These are phyloP conservation scores for Suillia variegata DNA, from an alignment of 2,888 invertebrate species.

Conservation along the genomic window DNA sequence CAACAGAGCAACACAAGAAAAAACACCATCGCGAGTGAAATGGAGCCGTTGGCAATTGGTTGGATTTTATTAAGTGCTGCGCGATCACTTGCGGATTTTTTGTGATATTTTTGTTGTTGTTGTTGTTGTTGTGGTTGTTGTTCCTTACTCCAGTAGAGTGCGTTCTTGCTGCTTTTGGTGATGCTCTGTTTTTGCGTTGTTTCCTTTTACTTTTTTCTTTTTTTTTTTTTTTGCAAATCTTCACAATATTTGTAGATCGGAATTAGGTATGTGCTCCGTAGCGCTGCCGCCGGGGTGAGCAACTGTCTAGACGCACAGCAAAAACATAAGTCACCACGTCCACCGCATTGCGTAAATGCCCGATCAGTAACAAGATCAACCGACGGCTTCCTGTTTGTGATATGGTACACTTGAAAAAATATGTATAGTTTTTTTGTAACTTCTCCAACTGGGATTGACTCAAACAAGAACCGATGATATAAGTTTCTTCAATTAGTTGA, in stretches of 20 bases:
- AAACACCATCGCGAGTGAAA: conserved; percentile 5
- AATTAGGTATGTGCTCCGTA: not conserved
- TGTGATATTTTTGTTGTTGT: no score
- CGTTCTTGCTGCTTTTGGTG: not conserved
- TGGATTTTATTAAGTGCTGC: conserved; percentile 6
- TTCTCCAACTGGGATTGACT: no score
- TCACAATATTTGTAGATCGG: not conserved
- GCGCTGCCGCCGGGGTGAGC: not conserved
- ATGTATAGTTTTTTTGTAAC: no score
- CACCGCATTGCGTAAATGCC: not conserved
- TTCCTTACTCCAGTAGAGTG: not conserved
- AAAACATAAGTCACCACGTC: conserved; percentile 1
- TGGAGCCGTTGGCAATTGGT: conserved; percentile 15
- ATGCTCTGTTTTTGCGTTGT: not conserved
- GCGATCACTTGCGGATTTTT: not conserved
- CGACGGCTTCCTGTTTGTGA: not conserved
- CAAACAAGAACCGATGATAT: no score
- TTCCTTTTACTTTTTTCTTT: not conserved
- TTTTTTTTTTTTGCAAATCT: not conserved
- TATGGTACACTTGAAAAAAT: not conserved
- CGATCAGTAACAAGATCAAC: not conserved
- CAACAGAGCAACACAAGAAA: not conserved
- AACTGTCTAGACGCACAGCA: not conserved
- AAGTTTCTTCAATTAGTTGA: no score
- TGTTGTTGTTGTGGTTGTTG: no score